These are phyloP conservation scores for Orthonevra nobilis DNA, from an alignment of 2,888 invertebrate species.

Conservation along the genomic window DNA sequence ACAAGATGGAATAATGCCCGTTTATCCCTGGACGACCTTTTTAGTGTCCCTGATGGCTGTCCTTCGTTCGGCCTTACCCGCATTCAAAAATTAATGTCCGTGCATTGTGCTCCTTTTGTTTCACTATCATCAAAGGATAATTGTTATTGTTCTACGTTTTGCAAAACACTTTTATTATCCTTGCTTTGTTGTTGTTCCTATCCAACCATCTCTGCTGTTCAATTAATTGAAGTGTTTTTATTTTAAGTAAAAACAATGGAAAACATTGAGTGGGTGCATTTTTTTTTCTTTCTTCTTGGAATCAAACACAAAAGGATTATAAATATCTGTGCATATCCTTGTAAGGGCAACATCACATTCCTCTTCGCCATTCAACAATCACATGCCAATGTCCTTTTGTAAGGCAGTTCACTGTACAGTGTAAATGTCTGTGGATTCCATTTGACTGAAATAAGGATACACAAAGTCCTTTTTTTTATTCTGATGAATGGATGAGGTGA, in stretches of 20 bases:
- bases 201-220: conserved; percentile 18
- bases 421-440: neutral
- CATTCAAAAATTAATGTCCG: conserved; percentile 23
- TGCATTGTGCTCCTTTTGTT: conserved; percentile 31
- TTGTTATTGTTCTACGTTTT: conserved; percentile 49
- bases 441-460: neutral
- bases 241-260: conserved; percentile 9
- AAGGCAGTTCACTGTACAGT: neutral
- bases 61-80: conserved; percentile 12
- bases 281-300: conserved; percentile 3
- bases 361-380: neutral
- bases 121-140: conserved; percentile 51
- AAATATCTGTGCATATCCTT: conserved; percentile 9
- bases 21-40: conserved; percentile 21
- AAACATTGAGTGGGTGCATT: conserved; percentile 17
- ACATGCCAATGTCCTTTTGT: conserved; percentile 37
- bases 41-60: neutral
- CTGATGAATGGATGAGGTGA: conserved; percentile 22
- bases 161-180: neutral
- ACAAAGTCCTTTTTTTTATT: too few species aligned
- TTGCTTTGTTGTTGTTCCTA: neutral
- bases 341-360: conserved; percentile 29
- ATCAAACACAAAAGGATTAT: conserved; percentile 23
- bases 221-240: conserved; percentile 61
- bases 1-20: conserved; percentile 37